A percentile compares a stretch with the other conserved stretches of the same genome.
Conservation (phyloP, 2,797 vertebrate genomes). For the Characodon lateralis region DNA sequence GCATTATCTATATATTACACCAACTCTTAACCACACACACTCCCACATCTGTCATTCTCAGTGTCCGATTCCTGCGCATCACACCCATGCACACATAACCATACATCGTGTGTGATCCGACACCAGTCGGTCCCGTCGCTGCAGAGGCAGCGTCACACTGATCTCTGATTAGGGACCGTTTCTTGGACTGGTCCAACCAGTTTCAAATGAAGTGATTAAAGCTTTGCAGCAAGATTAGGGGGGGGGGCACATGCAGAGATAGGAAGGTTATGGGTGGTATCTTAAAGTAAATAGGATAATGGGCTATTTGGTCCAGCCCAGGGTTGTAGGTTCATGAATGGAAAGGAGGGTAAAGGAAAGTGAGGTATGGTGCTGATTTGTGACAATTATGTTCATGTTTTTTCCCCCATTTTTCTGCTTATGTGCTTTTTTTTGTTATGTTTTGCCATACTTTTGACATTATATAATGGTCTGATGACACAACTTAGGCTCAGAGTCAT, state of each 20-base stretch:
- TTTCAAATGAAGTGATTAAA: conserved; percentile 78
- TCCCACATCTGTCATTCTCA: neutral
- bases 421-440: conserved; percentile 40
- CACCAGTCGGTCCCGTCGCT: conserved; percentile 55
- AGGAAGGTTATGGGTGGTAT: conserved; percentile 38
- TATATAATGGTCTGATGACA: conserved; percentile 81
- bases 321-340: conserved; percentile 82
- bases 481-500: conserved; percentile 79
- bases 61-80: conserved; percentile 5
- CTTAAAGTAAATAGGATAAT: conserved; percentile 28
- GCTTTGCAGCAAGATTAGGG: conserved; percentile 82
- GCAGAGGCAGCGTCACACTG: conserved; percentile 67
- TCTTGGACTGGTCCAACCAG: conserved; percentile 75
- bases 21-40: conserved; percentile 35
- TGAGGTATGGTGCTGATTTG: conserved; percentile 69
- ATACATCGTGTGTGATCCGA: conserved; percentile 21
- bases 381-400: conserved; percentile 62
- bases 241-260: conserved; percentile 83
- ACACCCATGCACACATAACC: conserved; percentile 24
- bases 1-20: conserved; percentile 45
- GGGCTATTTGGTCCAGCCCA: conserved; percentile 78
- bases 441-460: conserved; percentile 65
- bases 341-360: conserved; percentile 61
- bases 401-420: conserved; percentile 52
- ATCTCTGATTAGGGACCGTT: conserved; percentile 74